Evolutionary conservation across 2,888 invertebrate species (phyloP), one percentile per base, ranked within the genome.

Genomic region (Metalampra italica): DNA sequence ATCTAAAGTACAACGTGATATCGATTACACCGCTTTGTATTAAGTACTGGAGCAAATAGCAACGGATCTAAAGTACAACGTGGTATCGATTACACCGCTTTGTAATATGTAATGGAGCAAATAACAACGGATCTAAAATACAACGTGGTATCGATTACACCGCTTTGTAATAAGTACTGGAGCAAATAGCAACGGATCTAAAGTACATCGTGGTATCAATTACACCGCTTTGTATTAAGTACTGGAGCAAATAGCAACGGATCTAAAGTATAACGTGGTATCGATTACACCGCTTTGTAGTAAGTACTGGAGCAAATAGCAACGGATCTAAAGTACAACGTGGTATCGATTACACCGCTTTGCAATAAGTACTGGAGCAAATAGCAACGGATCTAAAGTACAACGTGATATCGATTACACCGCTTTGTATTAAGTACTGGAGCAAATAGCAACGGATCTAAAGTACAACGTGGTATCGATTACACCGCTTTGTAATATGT

Each of bases 71-170:
- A n/a, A n/a, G n/a, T n/a, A 22, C 22, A 22, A 22, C 5, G 22
- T 22, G 22, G n/a, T n/a, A n/a, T n/a, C n/a, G n/a, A 48, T 70
- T 63, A 69, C 66, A 68, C 58, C 60, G 59, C 37, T 12, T 39
- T 12, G 52, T 56, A 59, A 49, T 42, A 53, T 37, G 45, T 2
- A 22, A 2, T 22, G 22, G 5, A 22, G 22, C 22, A 22, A 22
- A 22, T 22, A 22, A 5, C 22, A 5, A 22, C 22, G 22, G 22
- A 22, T 22, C 22, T 22, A n/a, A n/a, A n/a, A n/a, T n/a, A 22
- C 22, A 22, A 22, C 5, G 22, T 22, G 22, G n/a, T n/a, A n/a
- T n/a, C n/a, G n/a, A 48, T 70, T 63, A 69, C 66, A 68, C 58
- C 60, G 59, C 37, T 12, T 39, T 12, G 52, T 56, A 59, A 49